Evolutionary conservation across 2,888 invertebrate genomes (phyloP), one percentile per base, ranked within the genome.

Genomic region (Acleris cristana): DNA sequence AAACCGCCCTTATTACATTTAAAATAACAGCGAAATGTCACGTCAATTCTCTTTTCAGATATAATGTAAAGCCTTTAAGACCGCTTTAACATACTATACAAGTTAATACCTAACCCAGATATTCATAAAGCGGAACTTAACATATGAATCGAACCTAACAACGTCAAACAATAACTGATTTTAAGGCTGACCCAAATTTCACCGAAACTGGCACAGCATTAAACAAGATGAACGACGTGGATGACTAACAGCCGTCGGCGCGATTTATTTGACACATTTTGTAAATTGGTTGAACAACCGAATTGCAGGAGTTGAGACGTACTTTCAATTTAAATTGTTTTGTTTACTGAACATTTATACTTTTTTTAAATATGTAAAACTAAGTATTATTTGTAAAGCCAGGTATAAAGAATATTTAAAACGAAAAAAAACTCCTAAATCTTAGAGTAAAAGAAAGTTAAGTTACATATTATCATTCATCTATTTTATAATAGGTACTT

Each of bases 101-200:
- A 40, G 30, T 62, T 62, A 40, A 57, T 62, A 53, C 51, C 26
- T 56, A 58, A 58, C 68, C 68, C 59, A 68, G 40, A 64, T 55
- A 30, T 18, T 54, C 63, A 54, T n/a, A 19, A 61, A 16, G 19
- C 53, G 51, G 45, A 59, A 51, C 55, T 64, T 69, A 51, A 54
- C 69, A 53, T 54, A 65, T 14, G 40, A 56, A 64, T 49, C 59
- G 54, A 60, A 45, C 65, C 69, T 69, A 70, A 63, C 59, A 54
- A 40, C 70, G 70, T 73, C 71, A 76, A 82, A 85, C 80, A 84
- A 81, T 83, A 82, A 83, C 77, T 78, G 76, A 70, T 75, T 83
- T 72, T 75, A 81, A 83, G 80, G 81, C 79, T 84, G 89, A 88
- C 89, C 88, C 74, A 85, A 83, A 88, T 88, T 76, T 76, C 72